Conservation (phyloP, 2,113 vertebrate genomes). For the Tamias sibiricus region DNA sequence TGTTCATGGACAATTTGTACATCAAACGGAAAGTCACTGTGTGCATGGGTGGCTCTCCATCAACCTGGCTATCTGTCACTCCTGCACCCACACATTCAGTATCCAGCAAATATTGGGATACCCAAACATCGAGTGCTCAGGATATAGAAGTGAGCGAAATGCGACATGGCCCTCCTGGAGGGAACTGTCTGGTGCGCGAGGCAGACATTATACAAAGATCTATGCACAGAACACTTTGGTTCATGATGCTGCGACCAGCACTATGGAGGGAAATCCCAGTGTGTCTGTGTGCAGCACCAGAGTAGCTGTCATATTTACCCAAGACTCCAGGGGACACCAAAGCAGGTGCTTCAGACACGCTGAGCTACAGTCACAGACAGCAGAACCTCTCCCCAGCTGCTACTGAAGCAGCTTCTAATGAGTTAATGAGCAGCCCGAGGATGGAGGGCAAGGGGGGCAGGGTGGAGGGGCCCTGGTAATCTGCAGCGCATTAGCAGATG, state of each 20-base stretch:
- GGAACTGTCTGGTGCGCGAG: fast-evolving
- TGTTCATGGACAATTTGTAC: neutral
- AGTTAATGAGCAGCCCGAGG: conserved; percentile 58
- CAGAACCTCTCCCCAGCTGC: neutral
- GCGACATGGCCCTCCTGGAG: neutral
- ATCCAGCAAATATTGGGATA: neutral
- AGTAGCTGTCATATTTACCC: neutral
- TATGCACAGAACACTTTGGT: neutral
- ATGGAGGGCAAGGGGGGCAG: neutral
- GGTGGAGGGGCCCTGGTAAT: neutral
- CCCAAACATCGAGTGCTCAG: neutral
- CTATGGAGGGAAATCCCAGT: neutral
- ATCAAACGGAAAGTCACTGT: neutral
- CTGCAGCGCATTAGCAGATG: conserved; percentile 47
- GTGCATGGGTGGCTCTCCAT: neutral
- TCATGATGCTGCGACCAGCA: neutral
- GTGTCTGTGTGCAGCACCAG: neutral
- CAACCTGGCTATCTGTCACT: neutral
- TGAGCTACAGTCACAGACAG: neutral
- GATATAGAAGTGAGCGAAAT: neutral
- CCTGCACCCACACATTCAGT: neutral
- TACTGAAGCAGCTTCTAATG: conserved; percentile 48
- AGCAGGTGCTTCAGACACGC: neutral
- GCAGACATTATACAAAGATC: neutral
- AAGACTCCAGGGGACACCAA: neutral